Evolutionary conservation across 35 echinoderm and acorn worm species (phyloP), one percentile per base, ranked within the genome.

Genomic region (Lytechinus pictus): DNA sequence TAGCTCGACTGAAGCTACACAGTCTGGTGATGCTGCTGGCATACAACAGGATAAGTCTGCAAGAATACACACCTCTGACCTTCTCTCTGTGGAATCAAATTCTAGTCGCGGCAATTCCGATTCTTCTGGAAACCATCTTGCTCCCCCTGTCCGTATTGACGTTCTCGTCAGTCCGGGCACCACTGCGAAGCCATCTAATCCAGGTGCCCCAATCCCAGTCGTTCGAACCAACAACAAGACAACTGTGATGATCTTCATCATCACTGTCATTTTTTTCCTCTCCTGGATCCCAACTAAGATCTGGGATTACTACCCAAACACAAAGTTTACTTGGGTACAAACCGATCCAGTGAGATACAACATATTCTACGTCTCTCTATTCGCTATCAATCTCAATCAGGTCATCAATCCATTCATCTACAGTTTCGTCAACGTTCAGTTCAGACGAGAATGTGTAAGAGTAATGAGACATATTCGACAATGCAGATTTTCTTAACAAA

Each of bases 321-420:
- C 8, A 4, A 79, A 79, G 19, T 79, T 24, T 16, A 7, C 66
- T 5, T 90, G 88, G 88, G 3, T 90, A 5, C 28, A 90, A 90
- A 90, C 27, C 4, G 55, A 93, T 24, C 92, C 92, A 5, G 54
- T 54, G 12, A 54, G 11, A 13, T 93, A 93, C 92, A 93, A 54
- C 27, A 27, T 93, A 12, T 93, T 93, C 54, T 93, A 93, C 55
- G n/a, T 93, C 9, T 93, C 92, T 54, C 53, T 93, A 5, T 57
- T 93, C 53, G 52, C 54, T 11, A 27, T 93, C 13, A 93, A 93
- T 93, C 52, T 93, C 12, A 93, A 93, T 24, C 92, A 93, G 53
- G 54, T 93, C 53, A 57, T 93, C 28, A 93, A 93, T 27, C 92
- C 92, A 10, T 93, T 93, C 92, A 57, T 93, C 13, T 93, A 93